Conservation (phyloP, 2,113 vertebrate genomes). For the Sapajus apella region DNA sequence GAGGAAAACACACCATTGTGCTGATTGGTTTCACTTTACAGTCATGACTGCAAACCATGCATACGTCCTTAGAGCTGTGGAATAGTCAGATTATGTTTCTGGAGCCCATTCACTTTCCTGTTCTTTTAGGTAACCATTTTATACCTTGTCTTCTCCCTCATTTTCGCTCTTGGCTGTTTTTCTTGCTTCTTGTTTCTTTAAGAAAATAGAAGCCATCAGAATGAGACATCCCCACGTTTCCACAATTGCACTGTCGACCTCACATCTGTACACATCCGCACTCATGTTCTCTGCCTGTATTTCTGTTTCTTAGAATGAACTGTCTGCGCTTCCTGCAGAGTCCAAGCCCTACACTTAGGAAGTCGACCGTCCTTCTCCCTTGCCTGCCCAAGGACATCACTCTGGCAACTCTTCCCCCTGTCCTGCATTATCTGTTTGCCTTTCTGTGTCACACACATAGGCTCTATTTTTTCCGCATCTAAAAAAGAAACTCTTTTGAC, state of each 20-base stretch:
- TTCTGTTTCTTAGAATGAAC: background rate
- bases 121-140: background rate
- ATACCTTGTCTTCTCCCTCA: background rate
- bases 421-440: background rate
- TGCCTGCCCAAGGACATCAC: background rate
- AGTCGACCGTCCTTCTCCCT: background rate
- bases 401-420: background rate
- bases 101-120: background rate
- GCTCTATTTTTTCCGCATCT: background rate
- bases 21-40: background rate
- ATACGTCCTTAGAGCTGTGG: background rate
- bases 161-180: background rate
- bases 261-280: background rate
- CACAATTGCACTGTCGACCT: fast-evolving
- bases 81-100: background rate
- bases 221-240: fast-evolving
- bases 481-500: background rate
- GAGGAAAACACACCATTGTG: background rate
- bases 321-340: background rate
- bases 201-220: conserved; percentile 22
- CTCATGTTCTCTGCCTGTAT: background rate
- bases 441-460: background rate
- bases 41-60: background rate
- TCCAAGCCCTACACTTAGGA: background rate
- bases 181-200: background rate